Evolutionary conservation across 2,888 invertebrate genomes (phyloP).

Genomic region (Andrena dorsata): DNA sequence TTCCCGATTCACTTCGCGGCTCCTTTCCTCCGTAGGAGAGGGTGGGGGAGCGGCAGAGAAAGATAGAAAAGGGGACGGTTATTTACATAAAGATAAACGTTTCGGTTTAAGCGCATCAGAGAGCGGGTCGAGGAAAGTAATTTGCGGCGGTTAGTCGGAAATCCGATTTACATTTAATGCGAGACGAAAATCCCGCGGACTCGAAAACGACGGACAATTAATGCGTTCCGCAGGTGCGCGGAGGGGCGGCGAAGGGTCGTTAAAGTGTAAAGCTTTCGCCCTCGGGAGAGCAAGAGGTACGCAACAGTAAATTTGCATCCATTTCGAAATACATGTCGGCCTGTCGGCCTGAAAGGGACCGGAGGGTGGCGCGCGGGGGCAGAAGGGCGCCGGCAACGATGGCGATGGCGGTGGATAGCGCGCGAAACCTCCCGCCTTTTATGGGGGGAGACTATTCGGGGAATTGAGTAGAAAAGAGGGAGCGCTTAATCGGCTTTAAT

Average conservation of each 20-base stretch:
- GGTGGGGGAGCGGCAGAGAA: background rate
- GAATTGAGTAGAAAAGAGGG: constrained; percentile 65
- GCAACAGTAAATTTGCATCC: constrained; percentile 64
- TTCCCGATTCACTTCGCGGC: background rate
- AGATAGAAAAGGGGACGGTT: background rate
- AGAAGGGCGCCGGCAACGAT: background rate
- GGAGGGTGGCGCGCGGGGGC: background rate
- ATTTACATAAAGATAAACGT: constrained; percentile 57
- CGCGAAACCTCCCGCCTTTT: constrained; percentile 59
- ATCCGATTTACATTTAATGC: constrained; percentile 68
- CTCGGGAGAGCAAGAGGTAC: constrained; percentile 55
- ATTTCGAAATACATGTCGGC: constrained; percentile 64
- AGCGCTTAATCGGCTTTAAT: constrained; percentile 69
- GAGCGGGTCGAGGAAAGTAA: constrained; percentile 60
- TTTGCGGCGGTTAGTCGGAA: constrained; percentile 59
- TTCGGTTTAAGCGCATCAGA: constrained; percentile 38
- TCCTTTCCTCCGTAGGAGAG: background rate
- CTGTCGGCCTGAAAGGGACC: constrained; percentile 47
- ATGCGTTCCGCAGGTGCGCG: constrained; percentile 56
- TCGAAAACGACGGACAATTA: constrained; percentile 63
- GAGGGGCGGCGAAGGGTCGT: constrained; percentile 48
- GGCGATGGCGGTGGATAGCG: constrained; percentile 25
- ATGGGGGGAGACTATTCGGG: constrained; percentile 55
- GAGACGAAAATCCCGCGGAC: constrained; percentile 52
- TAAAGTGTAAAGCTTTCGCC: constrained; percentile 62